A percentile compares a stretch with the other conserved stretches of the same genome.
Evolutionary conservation across 2,113 vertebrate genomes (phyloP).

Genomic region (Sardina pilchardus): DNA sequence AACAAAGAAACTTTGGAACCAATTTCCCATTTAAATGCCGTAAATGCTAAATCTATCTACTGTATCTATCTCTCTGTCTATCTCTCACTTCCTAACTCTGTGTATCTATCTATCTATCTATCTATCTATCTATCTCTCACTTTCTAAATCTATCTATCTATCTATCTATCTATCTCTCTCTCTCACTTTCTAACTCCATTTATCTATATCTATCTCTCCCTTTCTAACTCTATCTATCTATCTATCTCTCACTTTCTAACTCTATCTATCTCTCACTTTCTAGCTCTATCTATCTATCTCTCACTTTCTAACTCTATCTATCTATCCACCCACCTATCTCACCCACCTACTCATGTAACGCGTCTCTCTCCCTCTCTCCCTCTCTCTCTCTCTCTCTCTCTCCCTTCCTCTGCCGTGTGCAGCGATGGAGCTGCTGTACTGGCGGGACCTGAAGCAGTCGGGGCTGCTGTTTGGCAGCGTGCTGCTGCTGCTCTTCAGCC

Average conservation of each 20-base stretch:
- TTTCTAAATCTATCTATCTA: neutral
- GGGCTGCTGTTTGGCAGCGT: slow-evolving; percentile 92
- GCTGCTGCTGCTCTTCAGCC: slow-evolving; percentile 94
- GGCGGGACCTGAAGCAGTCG: slow-evolving; percentile 96
- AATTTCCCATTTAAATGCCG: neutral
- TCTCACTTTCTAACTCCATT: neutral
- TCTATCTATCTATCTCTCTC: neutral
- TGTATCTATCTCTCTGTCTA: no score
- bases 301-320: neutral
- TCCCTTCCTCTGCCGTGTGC: slow-evolving; percentile 36
- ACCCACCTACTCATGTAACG: neutral
- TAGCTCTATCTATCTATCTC: slow-evolving; percentile 1
- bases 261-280: neutral
- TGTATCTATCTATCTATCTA: slow-evolving; percentile 1
- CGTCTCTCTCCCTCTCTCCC: slow-evolving; percentile 18
- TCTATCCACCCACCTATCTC: neutral
- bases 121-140: slow-evolving; percentile 10
- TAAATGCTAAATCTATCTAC: neutral
- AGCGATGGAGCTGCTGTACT: slow-evolving; percentile 97
- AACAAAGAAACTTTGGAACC: neutral
- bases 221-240: neutral
- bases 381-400: slow-evolving; percentile 27
- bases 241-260: neutral
- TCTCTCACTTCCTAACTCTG: no score
- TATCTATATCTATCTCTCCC: neutral